Percentiles rank a stretch among this genome's conserved stretches.
These are phyloP conservation scores for Glaucidium brasilianum DNA, from an alignment of 2,113 vertebrate species.

Conservation along the genomic window DNA sequence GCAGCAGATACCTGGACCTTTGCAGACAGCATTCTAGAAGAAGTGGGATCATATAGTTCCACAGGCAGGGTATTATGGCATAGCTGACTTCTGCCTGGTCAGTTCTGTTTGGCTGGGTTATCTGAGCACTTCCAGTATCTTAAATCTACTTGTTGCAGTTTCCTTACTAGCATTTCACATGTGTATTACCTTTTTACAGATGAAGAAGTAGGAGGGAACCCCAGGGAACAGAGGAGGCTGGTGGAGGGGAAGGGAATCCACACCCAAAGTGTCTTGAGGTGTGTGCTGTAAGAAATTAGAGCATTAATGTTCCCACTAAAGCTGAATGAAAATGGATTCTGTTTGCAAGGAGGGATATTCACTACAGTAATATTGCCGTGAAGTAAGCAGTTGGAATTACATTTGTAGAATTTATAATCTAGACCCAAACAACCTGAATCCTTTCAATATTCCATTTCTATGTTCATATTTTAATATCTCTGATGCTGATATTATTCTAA, in stretches of 20 bases:
- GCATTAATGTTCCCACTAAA: neutral
- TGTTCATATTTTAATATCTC: neutral
- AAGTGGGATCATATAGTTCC: neutral
- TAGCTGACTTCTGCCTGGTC: neutral
- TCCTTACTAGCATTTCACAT: neutral
- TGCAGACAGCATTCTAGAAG: neutral
- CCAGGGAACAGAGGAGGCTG: neutral
- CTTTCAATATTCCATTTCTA: neutral
- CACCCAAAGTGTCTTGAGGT: rapidly evolving
- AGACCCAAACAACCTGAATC: neutral
- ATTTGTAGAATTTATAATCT: neutral
- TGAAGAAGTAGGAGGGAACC: neutral
- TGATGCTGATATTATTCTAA: neutral
- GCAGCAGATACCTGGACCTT: neutral
- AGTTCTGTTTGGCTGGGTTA: neutral
- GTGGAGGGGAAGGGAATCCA: neutral
- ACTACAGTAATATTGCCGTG: neutral
- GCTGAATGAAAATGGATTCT: neutral
- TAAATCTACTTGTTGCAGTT: neutral
- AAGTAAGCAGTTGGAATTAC: neutral
- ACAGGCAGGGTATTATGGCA: neutral
- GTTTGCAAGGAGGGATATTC: neutral
- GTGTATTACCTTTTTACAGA: neutral
- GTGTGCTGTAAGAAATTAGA: neutral
- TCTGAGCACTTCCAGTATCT: neutral